Evolutionary conservation across 2,888 invertebrate species (phyloP), one percentile per base, ranked within the genome.

Genomic region (Napeogenes inachia): DNA sequence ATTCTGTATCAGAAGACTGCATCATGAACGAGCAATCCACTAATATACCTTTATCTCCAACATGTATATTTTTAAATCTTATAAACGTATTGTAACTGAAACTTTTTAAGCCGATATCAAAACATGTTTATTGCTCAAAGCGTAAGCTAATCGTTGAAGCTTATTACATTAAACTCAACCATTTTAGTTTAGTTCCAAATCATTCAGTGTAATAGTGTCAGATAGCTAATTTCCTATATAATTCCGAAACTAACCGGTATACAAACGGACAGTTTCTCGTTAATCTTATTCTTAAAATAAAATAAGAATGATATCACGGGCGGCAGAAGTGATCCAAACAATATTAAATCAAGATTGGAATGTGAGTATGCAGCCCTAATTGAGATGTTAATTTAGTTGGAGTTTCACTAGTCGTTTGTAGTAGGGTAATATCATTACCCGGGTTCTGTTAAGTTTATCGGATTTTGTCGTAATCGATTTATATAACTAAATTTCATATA

Each of bases 311-410:
- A 59, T 60, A 58, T 60, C 59, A 65, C 68, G 61, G 57, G 62
- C 55, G 61, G 56, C 54, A 55, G 60, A 50, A 60, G 61, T 55
- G 65, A 67, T 62, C 65, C 59, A 65, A 69, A 68, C 57, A 61
- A 67, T 63, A 60, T 64, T 64, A 64, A 67, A 68, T 63, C 63
- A 67, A 66, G 67, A 70, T 70, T 71, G 68, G 67, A 69, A 69
- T 67, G 66, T 62, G 62, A 68, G 68, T 65, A 63, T 66, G 68
- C 58, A 63, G 60, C 64, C 66, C 66, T 69, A 72, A 71, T 68
- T 67, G 70, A 64, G 69, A 68, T 65, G 68, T 65, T 72, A 72
- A 71, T 71, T 68, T 63, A 65, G 69, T 71, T 68, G 63, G 50
- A 58, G 65, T 54, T 59, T 62, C 61, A 54, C 13, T 58, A 59